These are phyloP conservation scores for Uloborus diversus DNA, from an alignment of 1,140 invertebrate species.

Conservation along the genomic window DNA sequence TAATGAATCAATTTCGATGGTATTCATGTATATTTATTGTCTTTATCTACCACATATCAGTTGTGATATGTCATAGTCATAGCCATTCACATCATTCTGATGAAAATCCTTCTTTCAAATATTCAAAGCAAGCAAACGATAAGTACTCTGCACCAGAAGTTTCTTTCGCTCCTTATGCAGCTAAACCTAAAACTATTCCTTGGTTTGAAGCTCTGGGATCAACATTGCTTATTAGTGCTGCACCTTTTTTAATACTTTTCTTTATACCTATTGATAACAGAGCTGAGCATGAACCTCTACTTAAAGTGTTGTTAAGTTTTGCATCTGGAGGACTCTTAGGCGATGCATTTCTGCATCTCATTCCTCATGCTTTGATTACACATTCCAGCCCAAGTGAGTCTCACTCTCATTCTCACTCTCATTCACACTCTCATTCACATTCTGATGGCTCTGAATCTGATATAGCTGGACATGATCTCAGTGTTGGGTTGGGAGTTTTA, in stretches of 20 bases:
- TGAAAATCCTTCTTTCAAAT: conserved; percentile 77
- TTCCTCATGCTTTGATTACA: conserved; percentile 88
- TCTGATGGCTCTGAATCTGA: conserved; percentile 27
- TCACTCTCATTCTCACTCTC: conserved; percentile 63
- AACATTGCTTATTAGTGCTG: conserved; percentile 91
- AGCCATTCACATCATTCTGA: conserved; percentile 56
- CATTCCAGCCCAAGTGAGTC: conserved; percentile 66
- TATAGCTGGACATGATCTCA: conserved; percentile 77
- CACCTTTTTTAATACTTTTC: conserved; percentile 92
- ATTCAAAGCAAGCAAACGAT: conserved; percentile 77
- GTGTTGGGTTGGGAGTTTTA: conserved; percentile 88
- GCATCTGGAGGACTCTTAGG: conserved; percentile 93
- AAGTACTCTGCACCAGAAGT: conserved; percentile 60
- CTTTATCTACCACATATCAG: no score
- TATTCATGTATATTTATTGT: no score
- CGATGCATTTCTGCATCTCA: conserved; percentile 96
- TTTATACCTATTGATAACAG: conserved; percentile 92
- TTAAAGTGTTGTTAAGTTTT: conserved; percentile 92
- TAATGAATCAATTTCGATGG: no score
- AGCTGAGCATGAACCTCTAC: conserved; percentile 80
- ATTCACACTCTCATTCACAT: conserved; percentile 64
- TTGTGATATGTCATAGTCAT: background rate
- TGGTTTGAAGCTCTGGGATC: conserved; percentile 87
- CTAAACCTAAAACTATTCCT: conserved; percentile 55
- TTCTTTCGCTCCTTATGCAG: background rate